Evolutionary conservation across 1,140 invertebrate species (phyloP), one percentile per base, ranked within the genome.

Genomic region (Papilio helenus): DNA sequence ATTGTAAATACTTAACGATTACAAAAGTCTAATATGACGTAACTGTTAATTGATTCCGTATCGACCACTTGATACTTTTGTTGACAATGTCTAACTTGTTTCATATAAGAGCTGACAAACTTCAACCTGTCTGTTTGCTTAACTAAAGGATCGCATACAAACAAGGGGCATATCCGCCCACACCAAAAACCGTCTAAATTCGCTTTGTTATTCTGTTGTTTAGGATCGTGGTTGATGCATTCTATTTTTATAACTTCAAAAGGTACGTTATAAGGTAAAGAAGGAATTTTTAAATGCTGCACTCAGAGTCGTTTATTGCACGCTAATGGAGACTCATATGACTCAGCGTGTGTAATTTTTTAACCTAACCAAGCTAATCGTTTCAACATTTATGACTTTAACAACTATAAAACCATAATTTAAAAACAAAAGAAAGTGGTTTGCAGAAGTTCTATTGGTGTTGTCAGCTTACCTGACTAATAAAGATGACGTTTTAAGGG

Each of bases 21-120:
- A 58, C n/a, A 58, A 58, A 61, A 61, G 9, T 5, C 18, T 26
- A 26, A 26, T 18, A 61, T 61, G 58, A 61, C 58, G 58, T 61
- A 61, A 61, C 29, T 26, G 58, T 12, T 26, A 61, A 61, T 61
- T 61, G 58, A 26, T 61, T 61, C 10, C 4, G 58, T 26, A 61
- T 61, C 58, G 0, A 61, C 26, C 61, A 29, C 26, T 68, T 7
- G 61, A 68, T 68, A 68, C 61, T 61, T 61, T 26, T 61, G 23
- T 61, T 61, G 58, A 61, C 58, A 61, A 61, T 61, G 58, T 61
- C 10, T 68, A 34, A 68, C 61, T 68, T 16, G 61, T 34, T 68
- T 65, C 9, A 29, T 65, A 26, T 68, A 68, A 58, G 55, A 58
- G 55, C 61, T 68, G 61, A 34, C 61, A 68, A 61, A 61, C 61